A percentile compares a stretch with the other conserved stretches of the same genome.
Evolutionary conservation across 2,113 vertebrate species (phyloP).

Genomic region (Austrofundulus limnaeus): DNA sequence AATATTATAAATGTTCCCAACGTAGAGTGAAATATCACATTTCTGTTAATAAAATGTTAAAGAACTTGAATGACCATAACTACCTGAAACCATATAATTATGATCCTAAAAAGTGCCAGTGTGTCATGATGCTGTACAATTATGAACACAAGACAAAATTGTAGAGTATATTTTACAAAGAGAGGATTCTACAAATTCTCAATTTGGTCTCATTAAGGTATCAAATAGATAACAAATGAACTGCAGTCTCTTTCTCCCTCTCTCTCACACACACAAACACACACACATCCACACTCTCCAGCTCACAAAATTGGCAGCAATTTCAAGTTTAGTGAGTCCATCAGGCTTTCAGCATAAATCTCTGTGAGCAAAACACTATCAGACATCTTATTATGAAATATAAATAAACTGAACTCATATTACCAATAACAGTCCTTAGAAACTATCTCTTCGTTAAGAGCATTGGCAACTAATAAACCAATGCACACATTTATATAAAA

Average conservation of each 20-base stretch:
- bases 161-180: slow-evolving; percentile 43
- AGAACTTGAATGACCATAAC: not conserved
- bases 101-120: slow-evolving; percentile 43
- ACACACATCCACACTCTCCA: slow-evolving; percentile 14
- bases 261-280: not conserved
- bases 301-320: slow-evolving; percentile 57
- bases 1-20: not conserved
- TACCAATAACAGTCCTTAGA: slow-evolving; percentile 20
- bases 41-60: not conserved
- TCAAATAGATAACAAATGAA: slow-evolving; percentile 40
- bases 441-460: slow-evolving; percentile 36
- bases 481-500: slow-evolving; percentile 10
- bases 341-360: slow-evolving; percentile 52
- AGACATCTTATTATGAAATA: slow-evolving; percentile 60
- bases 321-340: slow-evolving; percentile 52
- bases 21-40: not conserved
- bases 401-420: slow-evolving; percentile 64
- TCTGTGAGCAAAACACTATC: slow-evolving; percentile 47
- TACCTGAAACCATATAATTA: not conserved
- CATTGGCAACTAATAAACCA: slow-evolving; percentile 14
- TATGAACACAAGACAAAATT: slow-evolving; percentile 27
- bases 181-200: slow-evolving; percentile 37
- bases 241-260: not conserved
- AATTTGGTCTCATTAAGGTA: slow-evolving; percentile 73
- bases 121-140: slow-evolving; percentile 22